Conservation (phyloP, 2,797 vertebrate genomes). For the Siniperca undulata region DNA sequence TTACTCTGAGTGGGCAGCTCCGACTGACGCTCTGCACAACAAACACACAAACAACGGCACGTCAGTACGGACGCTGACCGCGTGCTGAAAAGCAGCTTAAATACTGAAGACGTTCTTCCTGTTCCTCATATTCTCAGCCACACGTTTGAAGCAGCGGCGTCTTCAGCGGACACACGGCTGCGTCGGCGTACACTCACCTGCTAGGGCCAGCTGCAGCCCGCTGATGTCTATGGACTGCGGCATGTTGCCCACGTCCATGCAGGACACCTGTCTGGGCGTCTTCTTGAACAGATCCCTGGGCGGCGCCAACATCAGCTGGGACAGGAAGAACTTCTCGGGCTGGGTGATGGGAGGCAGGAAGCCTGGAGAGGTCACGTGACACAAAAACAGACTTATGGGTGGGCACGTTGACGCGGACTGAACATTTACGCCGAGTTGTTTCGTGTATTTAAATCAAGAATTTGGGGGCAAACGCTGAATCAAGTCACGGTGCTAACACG, state of each 20-base stretch:
- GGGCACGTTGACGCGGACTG: too few species aligned
- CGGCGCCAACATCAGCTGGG: conserved; percentile 97
- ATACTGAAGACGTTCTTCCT: too few species aligned
- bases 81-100: too few species aligned
- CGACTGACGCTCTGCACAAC: conserved; percentile 93
- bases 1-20: conserved; percentile 98
- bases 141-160: too few species aligned
- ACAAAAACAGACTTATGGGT: neutral
- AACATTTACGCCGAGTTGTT: too few species aligned
- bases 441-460: too few species aligned
- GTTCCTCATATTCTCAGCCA: too few species aligned
- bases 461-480: too few species aligned
- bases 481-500: too few species aligned
- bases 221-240: conserved; percentile 96
- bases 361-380: conserved; percentile 81
- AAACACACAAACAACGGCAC: conserved; percentile 2
- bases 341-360: conserved; percentile 97
- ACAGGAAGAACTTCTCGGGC: conserved; percentile 98
- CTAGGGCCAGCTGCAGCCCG: conserved; percentile 94
- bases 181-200: conserved; percentile 75
- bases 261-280: conserved; percentile 95
- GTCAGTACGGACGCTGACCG: too few species aligned
- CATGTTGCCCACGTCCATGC: conserved; percentile 94
- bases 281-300: conserved; percentile 98
- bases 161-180: too few species aligned